These are phyloP conservation scores for Patiria pectinifera DNA, from an alignment of 53 echinoderm and acorn worm species.

Conservation along the genomic window DNA sequence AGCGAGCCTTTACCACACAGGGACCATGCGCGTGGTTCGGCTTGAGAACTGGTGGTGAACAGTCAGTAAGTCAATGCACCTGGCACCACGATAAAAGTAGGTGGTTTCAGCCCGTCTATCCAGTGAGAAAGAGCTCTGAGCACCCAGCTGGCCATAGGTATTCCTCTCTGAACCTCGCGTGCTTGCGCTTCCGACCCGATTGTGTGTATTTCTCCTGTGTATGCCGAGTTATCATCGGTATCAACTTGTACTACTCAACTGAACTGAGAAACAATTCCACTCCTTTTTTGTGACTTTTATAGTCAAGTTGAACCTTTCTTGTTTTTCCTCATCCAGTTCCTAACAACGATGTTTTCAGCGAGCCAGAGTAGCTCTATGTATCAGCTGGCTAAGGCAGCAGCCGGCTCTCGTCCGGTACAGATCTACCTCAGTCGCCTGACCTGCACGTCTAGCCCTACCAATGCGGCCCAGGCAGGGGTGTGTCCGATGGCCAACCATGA, in stretches of 20 bases:
- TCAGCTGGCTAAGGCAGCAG: conserved; percentile 50
- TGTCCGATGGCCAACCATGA: conserved; percentile 48
- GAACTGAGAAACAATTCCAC: too few species aligned
- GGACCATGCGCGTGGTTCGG: background rate
- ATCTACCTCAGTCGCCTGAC: conserved; percentile 43
- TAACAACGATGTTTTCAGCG: conserved; percentile 46
- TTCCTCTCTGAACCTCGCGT: background rate
- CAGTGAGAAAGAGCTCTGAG: background rate
- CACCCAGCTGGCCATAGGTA: background rate
- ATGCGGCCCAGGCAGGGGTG: conserved; percentile 41
- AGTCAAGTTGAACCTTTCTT: background rate
- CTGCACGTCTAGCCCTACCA: conserved; percentile 44
- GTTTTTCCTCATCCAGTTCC: background rate
- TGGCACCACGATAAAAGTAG: background rate
- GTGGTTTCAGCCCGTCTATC: background rate
- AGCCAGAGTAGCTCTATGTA: conserved; percentile 36
- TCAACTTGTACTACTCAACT: too few species aligned
- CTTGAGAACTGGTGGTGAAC: background rate
- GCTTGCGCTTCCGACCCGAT: background rate
- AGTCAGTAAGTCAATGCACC: conserved; percentile 22
- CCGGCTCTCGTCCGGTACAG: conserved; percentile 48
- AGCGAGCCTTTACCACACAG: background rate
- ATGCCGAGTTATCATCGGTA: too few species aligned
- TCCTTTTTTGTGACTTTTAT: too few species aligned
- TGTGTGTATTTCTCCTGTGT: background rate